Conservation (phyloP, 2,113 vertebrate species). For the Trichomycterus rosablanca region DNA sequence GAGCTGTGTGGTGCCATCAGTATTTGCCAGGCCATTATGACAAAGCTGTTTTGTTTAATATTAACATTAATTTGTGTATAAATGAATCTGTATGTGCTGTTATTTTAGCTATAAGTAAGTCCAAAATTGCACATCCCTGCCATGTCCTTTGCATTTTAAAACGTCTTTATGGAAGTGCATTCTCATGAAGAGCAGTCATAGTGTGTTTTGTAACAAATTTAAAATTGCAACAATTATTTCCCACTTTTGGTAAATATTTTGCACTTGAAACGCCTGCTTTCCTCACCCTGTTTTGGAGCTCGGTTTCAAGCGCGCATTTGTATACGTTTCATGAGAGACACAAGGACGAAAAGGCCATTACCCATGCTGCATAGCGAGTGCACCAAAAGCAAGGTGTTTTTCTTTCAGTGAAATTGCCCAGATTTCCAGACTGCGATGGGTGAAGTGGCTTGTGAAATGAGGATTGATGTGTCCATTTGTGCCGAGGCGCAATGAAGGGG, state of each 20-base stretch:
- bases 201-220: too few species aligned
- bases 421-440: conserved; percentile 49
- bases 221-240: too few species aligned
- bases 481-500: conserved; percentile 60
- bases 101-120: too few species aligned
- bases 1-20: too few species aligned
- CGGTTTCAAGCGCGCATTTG: conserved; percentile 43
- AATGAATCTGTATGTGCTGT: too few species aligned
- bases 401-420: conserved; percentile 46
- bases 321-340: conserved; percentile 35
- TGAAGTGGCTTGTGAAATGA: conserved; percentile 67
- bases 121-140: too few species aligned
- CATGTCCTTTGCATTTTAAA: neutral
- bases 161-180: too few species aligned
- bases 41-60: too few species aligned
- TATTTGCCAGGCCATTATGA: too few species aligned
- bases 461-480: conserved; percentile 73
- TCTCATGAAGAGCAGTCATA: too few species aligned
- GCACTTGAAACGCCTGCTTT: neutral
- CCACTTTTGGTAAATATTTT: too few species aligned
- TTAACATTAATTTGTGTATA: too few species aligned
- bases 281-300: conserved; percentile 24
- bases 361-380: conserved; percentile 37
- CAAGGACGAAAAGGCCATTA: conserved; percentile 50
- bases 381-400: conserved; percentile 40